Evolutionary conservation across 2,888 invertebrate genomes (phyloP).

Genomic region (Tiliacea aurago): DNA sequence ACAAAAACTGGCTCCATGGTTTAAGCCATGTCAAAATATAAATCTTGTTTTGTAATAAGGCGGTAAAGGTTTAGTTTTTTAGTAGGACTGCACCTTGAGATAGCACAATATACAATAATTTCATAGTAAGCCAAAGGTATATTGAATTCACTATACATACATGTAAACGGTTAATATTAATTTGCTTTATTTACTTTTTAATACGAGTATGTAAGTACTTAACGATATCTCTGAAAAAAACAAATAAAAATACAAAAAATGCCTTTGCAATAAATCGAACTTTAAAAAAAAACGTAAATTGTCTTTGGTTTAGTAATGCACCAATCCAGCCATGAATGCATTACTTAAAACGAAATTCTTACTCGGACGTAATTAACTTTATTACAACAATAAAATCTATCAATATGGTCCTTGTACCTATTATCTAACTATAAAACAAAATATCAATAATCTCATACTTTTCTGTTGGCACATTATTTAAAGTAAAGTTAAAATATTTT

Average conservation of each 20-base stretch:
- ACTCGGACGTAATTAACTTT: slow-evolving; percentile 43
- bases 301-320: slow-evolving; percentile 68
- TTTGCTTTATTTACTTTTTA: slow-evolving; percentile 14
- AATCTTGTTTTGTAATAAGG: too few species aligned
- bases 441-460: slow-evolving; percentile 51
- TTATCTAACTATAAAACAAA: slow-evolving; percentile 58
- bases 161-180: slow-evolving; percentile 1
- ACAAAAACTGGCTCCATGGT: too few species aligned
- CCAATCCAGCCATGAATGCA: slow-evolving; percentile 78
- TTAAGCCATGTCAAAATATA: too few species aligned
- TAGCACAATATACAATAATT: slow-evolving; percentile 50
- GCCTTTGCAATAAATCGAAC: too few species aligned
- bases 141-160: slow-evolving; percentile 30
- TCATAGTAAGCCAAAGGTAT: slow-evolving; percentile 38
- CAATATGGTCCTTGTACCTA: slow-evolving; percentile 64
- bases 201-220: background rate
- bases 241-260: background rate
- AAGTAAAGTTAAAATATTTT: slow-evolving; percentile 46
- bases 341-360: slow-evolving; percentile 60
- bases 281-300: background rate
- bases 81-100: slow-evolving; percentile 46
- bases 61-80: slow-evolving; percentile 43
- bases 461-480: slow-evolving; percentile 66
- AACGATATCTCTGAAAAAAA: background rate
- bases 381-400: slow-evolving; percentile 57